These are phyloP conservation scores for Fopius arisanus DNA, from an alignment of 1,140 invertebrate species.

Conservation along the genomic window DNA sequence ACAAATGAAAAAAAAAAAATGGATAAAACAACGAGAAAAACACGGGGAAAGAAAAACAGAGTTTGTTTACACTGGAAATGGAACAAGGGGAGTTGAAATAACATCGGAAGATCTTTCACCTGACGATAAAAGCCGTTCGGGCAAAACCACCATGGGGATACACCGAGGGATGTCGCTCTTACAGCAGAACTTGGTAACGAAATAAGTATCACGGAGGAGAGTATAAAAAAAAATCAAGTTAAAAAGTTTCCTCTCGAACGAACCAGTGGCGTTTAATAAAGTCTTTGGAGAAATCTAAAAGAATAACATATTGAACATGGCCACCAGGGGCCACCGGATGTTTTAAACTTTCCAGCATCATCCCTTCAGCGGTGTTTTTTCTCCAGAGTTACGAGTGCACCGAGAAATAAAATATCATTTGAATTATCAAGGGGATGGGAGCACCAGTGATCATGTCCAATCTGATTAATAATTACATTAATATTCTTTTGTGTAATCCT, in stretches of 20 bases:
- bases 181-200: conserved; percentile 47
- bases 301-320: conserved; percentile 9
- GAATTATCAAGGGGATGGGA: neutral
- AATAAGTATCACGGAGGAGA: conserved; percentile 42
- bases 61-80: conserved; percentile 1
- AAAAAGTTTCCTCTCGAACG: conserved; percentile 45
- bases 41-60: neutral
- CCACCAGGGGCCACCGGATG: neutral
- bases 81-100: neutral
- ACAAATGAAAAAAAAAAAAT: too few relatives aligned
- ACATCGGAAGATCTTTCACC: neutral
- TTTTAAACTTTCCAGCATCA: neutral
- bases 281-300: conserved; percentile 37
- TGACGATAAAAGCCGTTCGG: conserved; percentile 27
- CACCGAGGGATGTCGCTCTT: neutral
- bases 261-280: conserved; percentile 53
- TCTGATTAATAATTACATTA: too few relatives aligned
- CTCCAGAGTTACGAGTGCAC: neutral
- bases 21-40: too few relatives aligned
- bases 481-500: too few relatives aligned
- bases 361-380: neutral
- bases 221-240: conserved; percentile 55
- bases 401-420: neutral
- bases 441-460: too few relatives aligned
- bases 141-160: conserved; percentile 1